These are phyloP conservation scores for Acanthosepion esculentum DNA, from an alignment of 2,888 invertebrate genomes.

Conservation along the genomic window DNA sequence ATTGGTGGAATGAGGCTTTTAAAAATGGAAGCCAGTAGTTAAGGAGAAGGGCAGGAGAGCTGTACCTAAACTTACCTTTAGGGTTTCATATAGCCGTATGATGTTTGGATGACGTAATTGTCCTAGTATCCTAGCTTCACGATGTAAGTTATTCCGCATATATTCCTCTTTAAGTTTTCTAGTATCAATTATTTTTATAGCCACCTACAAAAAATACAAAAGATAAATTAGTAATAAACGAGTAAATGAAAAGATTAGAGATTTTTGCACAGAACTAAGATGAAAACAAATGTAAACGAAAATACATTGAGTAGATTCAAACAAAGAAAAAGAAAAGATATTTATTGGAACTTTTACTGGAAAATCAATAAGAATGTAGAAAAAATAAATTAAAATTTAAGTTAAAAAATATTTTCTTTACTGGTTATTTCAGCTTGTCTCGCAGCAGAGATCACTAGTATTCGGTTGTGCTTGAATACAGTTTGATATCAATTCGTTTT, in stretches of 20 bases:
- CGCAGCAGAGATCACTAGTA: background rate
- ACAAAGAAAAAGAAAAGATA: background rate
- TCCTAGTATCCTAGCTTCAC: constrained; percentile 84
- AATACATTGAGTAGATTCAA: background rate
- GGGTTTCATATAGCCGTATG: constrained; percentile 82
- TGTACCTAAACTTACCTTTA: constrained; percentile 70
- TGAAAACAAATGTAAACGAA: background rate
- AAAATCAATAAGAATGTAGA: background rate
- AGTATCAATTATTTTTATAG: constrained; percentile 85
- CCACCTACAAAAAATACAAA: constrained; percentile 77
- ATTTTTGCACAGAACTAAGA: background rate
- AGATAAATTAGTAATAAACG: background rate
- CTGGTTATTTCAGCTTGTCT: background rate
- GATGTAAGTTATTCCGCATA: constrained; percentile 82
- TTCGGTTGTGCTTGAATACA: background rate
- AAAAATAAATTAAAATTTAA: background rate
- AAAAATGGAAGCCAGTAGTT: background rate
- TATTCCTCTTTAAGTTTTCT: constrained; percentile 84
- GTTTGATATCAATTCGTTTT: background rate
- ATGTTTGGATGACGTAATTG: constrained; percentile 84
- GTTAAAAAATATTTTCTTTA: background rate
- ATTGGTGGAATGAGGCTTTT: background rate
- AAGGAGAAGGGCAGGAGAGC: background rate
- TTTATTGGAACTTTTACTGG: background rate
- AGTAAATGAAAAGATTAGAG: background rate